A percentile compares a stretch with the other conserved stretches of the same genome.
These are phyloP conservation scores for Coleophora deauratella DNA, from an alignment of 2,888 invertebrate species.

Conservation along the genomic window DNA sequence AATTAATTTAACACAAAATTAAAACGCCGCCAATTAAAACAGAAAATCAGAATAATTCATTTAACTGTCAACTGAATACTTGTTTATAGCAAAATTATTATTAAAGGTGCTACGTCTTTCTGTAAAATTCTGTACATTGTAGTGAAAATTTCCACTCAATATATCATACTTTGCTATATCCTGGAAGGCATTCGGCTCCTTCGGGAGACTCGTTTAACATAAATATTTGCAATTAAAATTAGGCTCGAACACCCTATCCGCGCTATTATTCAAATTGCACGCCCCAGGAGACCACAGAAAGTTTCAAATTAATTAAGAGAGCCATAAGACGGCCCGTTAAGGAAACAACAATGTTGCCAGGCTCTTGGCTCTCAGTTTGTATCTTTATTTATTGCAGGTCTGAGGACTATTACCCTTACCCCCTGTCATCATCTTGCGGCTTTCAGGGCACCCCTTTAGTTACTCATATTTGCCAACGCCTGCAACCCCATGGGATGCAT, in stretches of 20 bases:
- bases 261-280: slow-evolving; percentile 71
- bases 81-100: too few species aligned
- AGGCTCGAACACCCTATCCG: slow-evolving; percentile 62
- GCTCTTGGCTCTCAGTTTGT: slow-evolving; percentile 30
- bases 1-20: too few species aligned
- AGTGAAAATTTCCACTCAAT: slow-evolving; percentile 31
- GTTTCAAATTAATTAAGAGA: slow-evolving; percentile 74
- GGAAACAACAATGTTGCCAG: slow-evolving; percentile 67
- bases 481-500: slow-evolving; percentile 40
- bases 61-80: too few species aligned
- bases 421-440: slow-evolving; percentile 52
- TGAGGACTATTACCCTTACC: slow-evolving; percentile 50
- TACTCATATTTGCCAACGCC: slow-evolving; percentile 33
- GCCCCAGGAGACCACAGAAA: slow-evolving; percentile 72
- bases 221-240: slow-evolving; percentile 75
- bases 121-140: too few species aligned
- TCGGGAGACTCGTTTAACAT: slow-evolving; percentile 59
- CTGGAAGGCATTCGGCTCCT: slow-evolving; percentile 31
- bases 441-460: slow-evolving; percentile 33
- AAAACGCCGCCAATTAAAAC: too few species aligned
- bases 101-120: too few species aligned
- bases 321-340: slow-evolving; percentile 71
- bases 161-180: slow-evolving; percentile 62
- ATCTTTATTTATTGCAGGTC: slow-evolving; percentile 59
- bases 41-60: too few species aligned